Evolutionary conservation across 2,888 invertebrate species (phyloP), one percentile per base, ranked within the genome.

Genomic region (Agrotis ipsilon): DNA sequence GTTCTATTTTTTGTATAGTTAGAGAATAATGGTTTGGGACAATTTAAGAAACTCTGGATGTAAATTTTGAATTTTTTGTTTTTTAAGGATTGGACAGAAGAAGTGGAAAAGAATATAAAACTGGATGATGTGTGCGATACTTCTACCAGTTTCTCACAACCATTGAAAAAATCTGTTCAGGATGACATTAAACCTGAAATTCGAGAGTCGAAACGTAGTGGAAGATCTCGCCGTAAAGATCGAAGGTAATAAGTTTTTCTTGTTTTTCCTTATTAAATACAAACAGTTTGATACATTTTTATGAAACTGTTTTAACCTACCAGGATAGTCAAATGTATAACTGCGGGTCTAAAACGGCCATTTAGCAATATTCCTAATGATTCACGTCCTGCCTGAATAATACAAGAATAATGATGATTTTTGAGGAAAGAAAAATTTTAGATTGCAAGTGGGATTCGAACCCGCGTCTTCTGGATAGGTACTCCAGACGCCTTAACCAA

Each of bases 71-170:
- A 43, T 0, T 14, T 13, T 1, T 18, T 24, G 57, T 19, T 27
- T 57, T 76, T 70, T 74, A 96, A 39, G 96, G 96, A 96, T 86
- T 96, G 96, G 96, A 96, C 94, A 72, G 96, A 96, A 80, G 96
- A 96, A 91, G 95, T 96, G 13, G 96, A 96, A 80, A 96, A 95
- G 78, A 94, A 95, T 75, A 94, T 94, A 64, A 94, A 94, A 87
- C 82, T 96, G 24, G 96, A 96, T 83, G 96, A 96, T 59, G 80
- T 92, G 76, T 90, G 91, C 86, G 94, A 95, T 75, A 88, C 94
- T 19, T 90, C 93, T 24, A 90, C 90, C 9, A 93, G 93, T 87
- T 95, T 95, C 84, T 91, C 92, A 32, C 93, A 92, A 87, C 92
- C 86, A 79, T 68, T 89, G 39, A 94, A 92, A 83, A 84, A 90